phyloP scores from a whole-genome alignment of 2,888 invertebrate species.

The Neoscelio sp. region DNA sequence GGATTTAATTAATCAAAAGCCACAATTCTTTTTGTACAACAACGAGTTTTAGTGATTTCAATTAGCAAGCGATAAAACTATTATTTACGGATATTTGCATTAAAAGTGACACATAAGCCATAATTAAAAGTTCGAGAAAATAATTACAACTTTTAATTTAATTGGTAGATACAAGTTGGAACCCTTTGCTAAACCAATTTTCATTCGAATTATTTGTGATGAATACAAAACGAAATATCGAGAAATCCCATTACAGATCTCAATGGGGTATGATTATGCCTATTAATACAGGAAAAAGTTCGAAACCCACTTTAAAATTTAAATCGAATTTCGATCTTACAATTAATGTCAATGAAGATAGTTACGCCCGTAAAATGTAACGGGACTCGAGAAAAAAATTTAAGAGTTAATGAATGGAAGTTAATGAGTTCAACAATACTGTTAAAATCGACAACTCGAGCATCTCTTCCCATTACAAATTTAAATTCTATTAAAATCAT shows the following conservation, averaged over 20 bases:
- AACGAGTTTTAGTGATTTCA: not conserved
- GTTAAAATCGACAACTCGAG: constrained; percentile 14
- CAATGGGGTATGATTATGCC: not conserved
- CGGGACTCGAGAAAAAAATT: constrained; percentile 2
- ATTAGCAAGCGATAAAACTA: too few species aligned
- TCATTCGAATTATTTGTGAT: too few species aligned
- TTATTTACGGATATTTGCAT: too few species aligned
- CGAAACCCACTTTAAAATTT: constrained; percentile 1
- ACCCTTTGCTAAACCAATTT: too few species aligned
- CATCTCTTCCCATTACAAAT: constrained; percentile 22
- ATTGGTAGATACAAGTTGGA: too few species aligned
- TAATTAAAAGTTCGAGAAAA: too few species aligned
- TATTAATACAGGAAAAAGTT: constrained; percentile 3
- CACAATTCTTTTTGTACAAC: not conserved
- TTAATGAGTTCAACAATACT: constrained; percentile 9
- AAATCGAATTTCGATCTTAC: constrained; percentile 7
- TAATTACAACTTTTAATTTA: too few species aligned
- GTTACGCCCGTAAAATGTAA: constrained; percentile 14
- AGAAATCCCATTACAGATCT: not conserved
- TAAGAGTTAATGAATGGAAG: constrained; percentile 19
- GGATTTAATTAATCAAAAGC: constrained; percentile 32
- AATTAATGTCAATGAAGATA: constrained; percentile 16
- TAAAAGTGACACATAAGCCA: too few species aligned
- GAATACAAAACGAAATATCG: too few species aligned
- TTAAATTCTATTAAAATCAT: constrained; percentile 27